These are phyloP conservation scores for Myrmecobius fasciatus DNA, from an alignment of 2,113 vertebrate genomes.

Conservation along the genomic window DNA sequence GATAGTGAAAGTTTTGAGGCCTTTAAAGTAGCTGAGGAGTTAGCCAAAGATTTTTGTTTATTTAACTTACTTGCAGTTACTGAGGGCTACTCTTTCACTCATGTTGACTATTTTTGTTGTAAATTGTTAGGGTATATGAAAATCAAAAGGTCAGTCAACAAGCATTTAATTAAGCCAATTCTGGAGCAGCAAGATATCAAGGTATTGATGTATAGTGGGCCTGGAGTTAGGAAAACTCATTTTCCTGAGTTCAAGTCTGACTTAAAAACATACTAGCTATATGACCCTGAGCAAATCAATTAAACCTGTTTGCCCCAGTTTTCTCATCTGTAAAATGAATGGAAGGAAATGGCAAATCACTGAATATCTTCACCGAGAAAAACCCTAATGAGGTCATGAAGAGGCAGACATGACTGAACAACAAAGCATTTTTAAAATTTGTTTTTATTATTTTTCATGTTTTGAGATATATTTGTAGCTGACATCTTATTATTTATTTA, in stretches of 20 bases:
- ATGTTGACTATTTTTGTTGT: neutral
- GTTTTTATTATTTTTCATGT: too few relatives aligned
- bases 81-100: neutral
- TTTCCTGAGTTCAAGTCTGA: too few relatives aligned
- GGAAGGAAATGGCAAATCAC: neutral
- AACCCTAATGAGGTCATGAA: neutral
- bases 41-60: neutral
- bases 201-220: neutral
- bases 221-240: neutral
- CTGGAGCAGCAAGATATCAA: neutral
- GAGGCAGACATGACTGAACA: neutral
- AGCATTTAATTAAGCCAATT: neutral
- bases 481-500: neutral
- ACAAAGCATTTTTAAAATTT: neutral
- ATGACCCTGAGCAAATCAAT: neutral
- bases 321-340: neutral
- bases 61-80: conserved; percentile 20
- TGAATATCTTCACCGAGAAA: neutral
- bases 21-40: neutral
- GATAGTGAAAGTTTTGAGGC: neutral
- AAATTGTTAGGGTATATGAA: neutral
- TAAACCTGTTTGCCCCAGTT: neutral
- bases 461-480: neutral
- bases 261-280: neutral
- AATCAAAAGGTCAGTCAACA: neutral